Evolutionary conservation across 1,140 invertebrate species (phyloP).

Genomic region (Eumaeus atala): DNA sequence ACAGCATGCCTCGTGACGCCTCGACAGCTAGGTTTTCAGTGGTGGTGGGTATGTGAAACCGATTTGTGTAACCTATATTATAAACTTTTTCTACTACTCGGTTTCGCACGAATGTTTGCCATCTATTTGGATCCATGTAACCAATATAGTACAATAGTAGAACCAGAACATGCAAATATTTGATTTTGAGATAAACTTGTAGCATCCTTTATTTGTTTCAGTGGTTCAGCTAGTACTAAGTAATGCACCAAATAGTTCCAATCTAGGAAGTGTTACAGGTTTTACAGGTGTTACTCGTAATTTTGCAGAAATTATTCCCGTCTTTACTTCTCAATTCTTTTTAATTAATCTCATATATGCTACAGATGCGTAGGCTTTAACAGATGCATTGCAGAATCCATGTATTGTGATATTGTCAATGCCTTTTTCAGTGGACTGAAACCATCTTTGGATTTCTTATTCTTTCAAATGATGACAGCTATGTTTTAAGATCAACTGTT

Average conservation of each 20-base stretch:
- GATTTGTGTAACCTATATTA: slow-evolving; percentile 15
- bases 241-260: slow-evolving; percentile 23
- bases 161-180: slow-evolving; percentile 21
- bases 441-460: slow-evolving; percentile 12
- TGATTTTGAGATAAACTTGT: slow-evolving; percentile 18
- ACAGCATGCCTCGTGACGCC: slow-evolving; percentile 17
- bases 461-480: slow-evolving; percentile 11
- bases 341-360: slow-evolving; percentile 19
- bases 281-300: slow-evolving; percentile 18
- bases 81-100: slow-evolving; percentile 20
- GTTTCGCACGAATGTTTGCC: slow-evolving; percentile 24
- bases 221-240: slow-evolving; percentile 13
- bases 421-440: background rate
- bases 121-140: slow-evolving; percentile 22
- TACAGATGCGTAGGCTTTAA: slow-evolving; percentile 17
- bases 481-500: slow-evolving; percentile 14
- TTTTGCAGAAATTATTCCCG: slow-evolving; percentile 8
- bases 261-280: slow-evolving; percentile 17
- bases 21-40: slow-evolving; percentile 23
- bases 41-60: slow-evolving; percentile 20
- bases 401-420: background rate
- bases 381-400: slow-evolving; percentile 22
- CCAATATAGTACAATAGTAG: slow-evolving; percentile 23
- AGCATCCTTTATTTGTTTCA: background rate
- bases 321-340: background rate